A percentile compares a stretch with the other conserved stretches of the same genome.
Conservation (phyloP, 2,113 vertebrate species). For the Actenoides lindsayi region DNA sequence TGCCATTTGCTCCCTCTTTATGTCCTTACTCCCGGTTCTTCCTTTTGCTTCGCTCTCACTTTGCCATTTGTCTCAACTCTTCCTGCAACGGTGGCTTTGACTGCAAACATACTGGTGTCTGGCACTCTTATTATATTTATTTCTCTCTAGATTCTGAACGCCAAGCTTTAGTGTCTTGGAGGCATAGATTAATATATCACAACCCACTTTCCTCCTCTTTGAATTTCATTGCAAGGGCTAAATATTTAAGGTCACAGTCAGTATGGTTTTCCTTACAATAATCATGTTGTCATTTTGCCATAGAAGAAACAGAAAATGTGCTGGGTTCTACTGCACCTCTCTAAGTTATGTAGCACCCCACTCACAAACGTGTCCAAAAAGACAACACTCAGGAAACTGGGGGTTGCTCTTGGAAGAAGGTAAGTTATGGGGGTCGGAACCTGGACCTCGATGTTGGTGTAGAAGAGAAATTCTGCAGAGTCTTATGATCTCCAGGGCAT, state of each 20-base stretch:
- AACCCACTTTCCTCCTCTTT: neutral
- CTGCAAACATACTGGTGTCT: neutral
- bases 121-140: neutral
- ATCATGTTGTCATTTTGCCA: neutral
- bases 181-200: neutral
- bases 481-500: neutral
- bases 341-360: neutral
- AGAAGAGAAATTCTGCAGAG: neutral
- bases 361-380: neutral
- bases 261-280: neutral
- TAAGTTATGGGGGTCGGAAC: neutral
- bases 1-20: conserved; percentile 19
- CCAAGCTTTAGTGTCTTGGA: neutral
- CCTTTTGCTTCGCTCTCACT: neutral
- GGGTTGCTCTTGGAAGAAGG: neutral
- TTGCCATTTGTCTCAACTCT: neutral
- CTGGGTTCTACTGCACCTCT: neutral
- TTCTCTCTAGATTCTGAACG: neutral
- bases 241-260: neutral
- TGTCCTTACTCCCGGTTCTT: neutral
- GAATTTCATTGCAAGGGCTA: neutral
- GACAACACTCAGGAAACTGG: neutral
- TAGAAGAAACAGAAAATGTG: neutral
- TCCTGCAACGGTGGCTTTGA: neutral
- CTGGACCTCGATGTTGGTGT: neutral